A percentile compares a stretch with the other conserved stretches of the same genome.
phyloP scores from a whole-genome alignment of 2,888 invertebrate genomes.

The Drosophila borborema region DNA sequence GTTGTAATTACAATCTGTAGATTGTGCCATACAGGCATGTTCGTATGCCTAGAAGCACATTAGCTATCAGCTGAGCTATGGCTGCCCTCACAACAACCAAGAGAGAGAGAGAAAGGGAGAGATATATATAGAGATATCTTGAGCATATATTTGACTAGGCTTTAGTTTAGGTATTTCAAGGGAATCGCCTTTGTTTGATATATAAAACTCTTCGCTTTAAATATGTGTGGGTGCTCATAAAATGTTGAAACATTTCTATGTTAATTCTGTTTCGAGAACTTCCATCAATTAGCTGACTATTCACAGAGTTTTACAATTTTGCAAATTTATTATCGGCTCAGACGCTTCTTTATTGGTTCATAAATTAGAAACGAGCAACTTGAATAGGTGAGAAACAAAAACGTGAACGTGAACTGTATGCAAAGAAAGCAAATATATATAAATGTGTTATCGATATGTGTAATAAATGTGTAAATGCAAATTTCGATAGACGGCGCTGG shows the following conservation, averaged over 20 bases:
- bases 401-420: background rate
- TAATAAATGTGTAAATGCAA: slow-evolving; percentile 3
- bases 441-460: slow-evolving; percentile 4
- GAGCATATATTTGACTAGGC: slow-evolving; percentile 21
- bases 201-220: background rate
- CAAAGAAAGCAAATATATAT: background rate
- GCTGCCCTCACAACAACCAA: slow-evolving; percentile 9
- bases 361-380: slow-evolving; percentile 24
- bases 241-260: slow-evolving; percentile 2
- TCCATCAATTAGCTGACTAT: slow-evolving; percentile 7
- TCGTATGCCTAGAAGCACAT: slow-evolving; percentile 21
- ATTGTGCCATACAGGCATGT: slow-evolving; percentile 11
- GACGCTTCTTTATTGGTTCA: slow-evolving; percentile 14
- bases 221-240: background rate
- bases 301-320: slow-evolving; percentile 10
- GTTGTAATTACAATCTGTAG: slow-evolving; percentile 57
- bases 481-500: slow-evolving; percentile 2
- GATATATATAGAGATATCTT: slow-evolving; percentile 11
- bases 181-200: slow-evolving; percentile 11
- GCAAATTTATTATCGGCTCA: slow-evolving; percentile 6
- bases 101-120: background rate
- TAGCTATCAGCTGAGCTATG: slow-evolving; percentile 19
- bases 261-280: slow-evolving; percentile 5
- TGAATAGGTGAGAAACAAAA: background rate
- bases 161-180: slow-evolving; percentile 32